phyloP scores from a whole-genome alignment of 1,140 invertebrate species.

The Listronotus oregonensis region DNA sequence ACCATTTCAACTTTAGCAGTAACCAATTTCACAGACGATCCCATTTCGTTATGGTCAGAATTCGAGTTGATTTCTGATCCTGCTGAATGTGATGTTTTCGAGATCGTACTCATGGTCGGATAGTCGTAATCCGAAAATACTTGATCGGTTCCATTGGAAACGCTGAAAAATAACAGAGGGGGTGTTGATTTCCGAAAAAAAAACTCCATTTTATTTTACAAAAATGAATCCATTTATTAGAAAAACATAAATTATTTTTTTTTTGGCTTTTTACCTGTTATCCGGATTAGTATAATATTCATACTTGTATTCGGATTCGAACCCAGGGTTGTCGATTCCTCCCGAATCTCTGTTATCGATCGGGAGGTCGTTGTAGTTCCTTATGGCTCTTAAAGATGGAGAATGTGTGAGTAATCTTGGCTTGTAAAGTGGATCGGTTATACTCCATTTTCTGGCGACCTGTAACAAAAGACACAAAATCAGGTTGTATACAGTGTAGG shows the following conservation, averaged over 20 bases:
- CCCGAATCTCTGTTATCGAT: constrained; percentile 36
- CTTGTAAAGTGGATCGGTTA: constrained; percentile 39
- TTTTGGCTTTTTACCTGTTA: constrained; percentile 10
- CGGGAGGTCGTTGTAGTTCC: constrained; percentile 50
- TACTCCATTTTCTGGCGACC: constrained; percentile 35
- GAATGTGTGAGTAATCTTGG: constrained; percentile 43
- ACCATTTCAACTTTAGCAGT: constrained; percentile 49
- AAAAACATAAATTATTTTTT: neutral
- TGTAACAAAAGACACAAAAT: constrained; percentile 30
- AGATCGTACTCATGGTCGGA: constrained; percentile 29
- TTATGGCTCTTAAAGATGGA: constrained; percentile 49
- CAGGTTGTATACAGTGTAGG: too few relatives aligned
- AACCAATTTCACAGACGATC: constrained; percentile 49
- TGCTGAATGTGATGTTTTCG: constrained; percentile 21
- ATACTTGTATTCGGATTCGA: constrained; percentile 40
- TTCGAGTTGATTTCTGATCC: constrained; percentile 37
- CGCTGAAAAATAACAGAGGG: too few relatives aligned
- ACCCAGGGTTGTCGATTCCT: constrained; percentile 45
- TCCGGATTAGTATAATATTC: constrained; percentile 32
- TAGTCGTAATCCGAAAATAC: constrained; percentile 33
- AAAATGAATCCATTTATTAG: too few relatives aligned
- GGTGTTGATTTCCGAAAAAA: constrained; percentile 1
- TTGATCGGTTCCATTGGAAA: too few relatives aligned
- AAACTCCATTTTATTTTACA: too few relatives aligned
- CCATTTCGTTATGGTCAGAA: constrained; percentile 43